Evolutionary conservation across 2,113 vertebrate species (phyloP).

Genomic region (Merops nubicus): DNA sequence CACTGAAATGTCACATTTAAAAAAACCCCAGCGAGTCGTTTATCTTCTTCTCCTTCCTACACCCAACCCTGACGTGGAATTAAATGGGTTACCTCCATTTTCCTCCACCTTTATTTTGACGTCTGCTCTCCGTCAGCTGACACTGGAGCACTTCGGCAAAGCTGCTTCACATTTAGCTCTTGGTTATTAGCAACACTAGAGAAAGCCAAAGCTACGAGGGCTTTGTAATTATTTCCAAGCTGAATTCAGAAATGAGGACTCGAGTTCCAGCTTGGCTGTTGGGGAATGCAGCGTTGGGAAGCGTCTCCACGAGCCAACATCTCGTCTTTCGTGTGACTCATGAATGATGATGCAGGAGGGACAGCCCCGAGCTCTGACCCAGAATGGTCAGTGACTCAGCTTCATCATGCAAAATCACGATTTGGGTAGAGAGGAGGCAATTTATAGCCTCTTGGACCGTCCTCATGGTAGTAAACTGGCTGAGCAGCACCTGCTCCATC

Average conservation of each 20-base stretch:
- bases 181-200: conserved; percentile 5
- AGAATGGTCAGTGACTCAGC: conserved; percentile 2
- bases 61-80: background rate
- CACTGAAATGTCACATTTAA: conserved; percentile 68
- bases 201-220: conserved; percentile 30
- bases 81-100: conserved; percentile 12
- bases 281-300: background rate
- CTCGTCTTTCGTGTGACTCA: background rate
- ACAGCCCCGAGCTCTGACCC: background rate
- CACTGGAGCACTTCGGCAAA: background rate
- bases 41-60: conserved; percentile 6
- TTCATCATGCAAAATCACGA: background rate
- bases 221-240: conserved; percentile 48
- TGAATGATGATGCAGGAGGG: background rate
- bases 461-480: background rate
- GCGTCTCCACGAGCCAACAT: background rate
- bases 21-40: conserved; percentile 50
- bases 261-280: conserved; percentile 19
- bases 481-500: background rate
- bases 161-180: conserved; percentile 46
- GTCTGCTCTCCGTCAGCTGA: conserved; percentile 44
- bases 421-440: background rate
- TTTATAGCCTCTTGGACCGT: background rate
- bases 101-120: conserved; percentile 64
- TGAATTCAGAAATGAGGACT: background rate